These are phyloP conservation scores for Sebastiscus albofasciatus DNA, from an alignment of 2,797 vertebrate genomes.

Conservation along the genomic window DNA sequence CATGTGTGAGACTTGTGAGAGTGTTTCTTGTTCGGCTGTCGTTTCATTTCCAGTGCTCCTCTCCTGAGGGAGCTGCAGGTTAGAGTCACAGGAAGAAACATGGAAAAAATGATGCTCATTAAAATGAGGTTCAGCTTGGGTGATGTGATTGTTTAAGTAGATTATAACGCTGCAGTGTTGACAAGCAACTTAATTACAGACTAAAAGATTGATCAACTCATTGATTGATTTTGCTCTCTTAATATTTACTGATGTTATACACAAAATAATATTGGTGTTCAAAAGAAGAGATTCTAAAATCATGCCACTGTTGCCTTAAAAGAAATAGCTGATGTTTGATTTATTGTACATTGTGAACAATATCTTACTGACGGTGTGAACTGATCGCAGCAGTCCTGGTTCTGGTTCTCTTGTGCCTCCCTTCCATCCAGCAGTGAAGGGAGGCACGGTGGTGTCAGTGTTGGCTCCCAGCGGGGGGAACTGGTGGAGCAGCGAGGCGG, in stretches of 20 bases:
- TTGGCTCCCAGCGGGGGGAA: too few species aligned
- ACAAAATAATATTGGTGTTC: not conserved
- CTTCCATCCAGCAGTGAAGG: fast-evolving
- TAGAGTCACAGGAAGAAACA: constrained; percentile 8
- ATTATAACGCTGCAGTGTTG: constrained; percentile 3
- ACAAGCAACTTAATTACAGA: constrained; percentile 8
- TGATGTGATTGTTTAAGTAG: constrained; percentile 21
- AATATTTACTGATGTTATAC: too few species aligned
- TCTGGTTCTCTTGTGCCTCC: too few species aligned
- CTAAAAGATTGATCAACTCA: not conserved
- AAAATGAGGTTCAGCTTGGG: constrained; percentile 24
- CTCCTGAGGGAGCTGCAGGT: constrained; percentile 30
- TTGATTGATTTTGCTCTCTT: not conserved
- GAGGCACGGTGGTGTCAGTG: too few species aligned
- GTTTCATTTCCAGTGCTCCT: constrained; percentile 5
- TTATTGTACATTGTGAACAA: fast-evolving
- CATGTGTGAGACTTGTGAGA: constrained; percentile 8
- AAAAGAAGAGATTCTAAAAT: not conserved
- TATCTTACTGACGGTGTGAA: too few species aligned
- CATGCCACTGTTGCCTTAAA: fast-evolving
- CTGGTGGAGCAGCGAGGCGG: too few species aligned
- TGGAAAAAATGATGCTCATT: constrained; percentile 3
- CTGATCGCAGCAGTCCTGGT: too few species aligned
- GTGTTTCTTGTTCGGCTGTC: constrained; percentile 16
- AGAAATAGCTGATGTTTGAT: too few species aligned